A percentile compares a stretch with the other conserved stretches of the same genome.
Evolutionary conservation across 2,113 vertebrate species (phyloP).

Genomic region (Hemibagrus wyckioides): DNA sequence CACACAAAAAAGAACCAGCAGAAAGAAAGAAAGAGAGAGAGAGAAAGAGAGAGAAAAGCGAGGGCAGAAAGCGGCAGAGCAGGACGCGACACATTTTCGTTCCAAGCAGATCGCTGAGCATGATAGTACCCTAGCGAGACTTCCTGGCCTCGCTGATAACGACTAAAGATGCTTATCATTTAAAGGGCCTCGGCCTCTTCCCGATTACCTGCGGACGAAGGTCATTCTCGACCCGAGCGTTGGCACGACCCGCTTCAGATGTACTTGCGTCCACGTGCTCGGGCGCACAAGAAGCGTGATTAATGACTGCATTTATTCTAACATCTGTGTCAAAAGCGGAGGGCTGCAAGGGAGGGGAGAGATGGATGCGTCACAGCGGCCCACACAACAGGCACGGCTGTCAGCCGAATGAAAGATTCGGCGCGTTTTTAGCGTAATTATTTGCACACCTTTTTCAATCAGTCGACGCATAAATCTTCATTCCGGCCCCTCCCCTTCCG

Average conservation of each 20-base stretch:
- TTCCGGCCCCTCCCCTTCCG: not conserved
- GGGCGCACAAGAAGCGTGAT: conserved; percentile 73
- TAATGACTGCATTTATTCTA: conserved; percentile 79
- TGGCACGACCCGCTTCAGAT: conserved; percentile 15
- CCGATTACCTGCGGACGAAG: conserved; percentile 70
- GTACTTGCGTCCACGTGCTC: conserved; percentile 66
- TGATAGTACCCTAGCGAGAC: conserved; percentile 72
- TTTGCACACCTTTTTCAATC: conserved; percentile 39
- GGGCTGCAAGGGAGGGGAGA: conserved; percentile 35
- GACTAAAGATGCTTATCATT: conserved; percentile 74
- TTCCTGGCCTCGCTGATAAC: conserved; percentile 78
- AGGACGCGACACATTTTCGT: conserved; percentile 46
- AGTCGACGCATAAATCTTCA: conserved; percentile 25
- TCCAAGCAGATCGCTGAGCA: conserved; percentile 69
- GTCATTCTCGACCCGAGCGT: conserved; percentile 41
- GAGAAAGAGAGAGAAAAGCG: not conserved
- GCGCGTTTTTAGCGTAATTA: conserved; percentile 12
- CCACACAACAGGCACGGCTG: conserved; percentile 35
- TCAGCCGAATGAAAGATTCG: conserved; percentile 27
- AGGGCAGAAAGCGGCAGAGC: conserved; percentile 21
- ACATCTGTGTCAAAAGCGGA: conserved; percentile 78
- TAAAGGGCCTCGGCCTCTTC: conserved; percentile 66
- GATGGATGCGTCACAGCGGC: conserved; percentile 28
- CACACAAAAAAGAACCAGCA: conserved; percentile 55
- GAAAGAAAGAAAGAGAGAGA: not conserved